A percentile compares a stretch with the other conserved stretches of the same genome.
Evolutionary conservation across 2,888 invertebrate species (phyloP).

Genomic region (Hoplodrina blanda): DNA sequence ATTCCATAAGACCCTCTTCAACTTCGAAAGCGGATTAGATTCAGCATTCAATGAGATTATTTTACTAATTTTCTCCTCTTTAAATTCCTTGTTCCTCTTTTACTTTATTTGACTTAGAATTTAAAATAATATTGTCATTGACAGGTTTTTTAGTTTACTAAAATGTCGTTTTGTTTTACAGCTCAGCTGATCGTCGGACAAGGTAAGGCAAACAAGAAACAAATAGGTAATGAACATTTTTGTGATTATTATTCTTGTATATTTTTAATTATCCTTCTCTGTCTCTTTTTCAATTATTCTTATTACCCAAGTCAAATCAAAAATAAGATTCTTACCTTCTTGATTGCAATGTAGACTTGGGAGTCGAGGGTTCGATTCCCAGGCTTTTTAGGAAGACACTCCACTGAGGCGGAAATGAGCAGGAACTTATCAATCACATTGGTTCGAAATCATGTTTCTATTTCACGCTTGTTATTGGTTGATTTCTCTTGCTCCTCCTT

Average conservation of each 20-base stretch:
- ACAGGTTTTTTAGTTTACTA: conserved; percentile 48
- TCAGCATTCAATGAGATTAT: not conserved
- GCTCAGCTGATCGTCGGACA: conserved; percentile 98
- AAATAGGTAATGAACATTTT: conserved; percentile 71
- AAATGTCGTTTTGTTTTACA: conserved; percentile 82
- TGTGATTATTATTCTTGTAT: conserved; percentile 56
- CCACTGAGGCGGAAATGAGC: not conserved
- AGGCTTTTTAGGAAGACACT: not conserved
- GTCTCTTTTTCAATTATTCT: not conserved
- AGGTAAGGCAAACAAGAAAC: conserved; percentile 91
- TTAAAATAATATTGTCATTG: not conserved
- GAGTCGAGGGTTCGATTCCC: conserved; percentile 11
- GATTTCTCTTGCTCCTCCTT: no score
- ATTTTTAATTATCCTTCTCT: conserved; percentile 30
- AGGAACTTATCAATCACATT: no score
- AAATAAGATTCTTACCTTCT: not conserved
- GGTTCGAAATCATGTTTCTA: no score
- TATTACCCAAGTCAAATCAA: not conserved
- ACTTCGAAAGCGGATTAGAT: not conserved
- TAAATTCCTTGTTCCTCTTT: no score
- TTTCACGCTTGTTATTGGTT: no score
- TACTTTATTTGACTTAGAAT: not conserved
- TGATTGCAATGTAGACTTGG: not conserved
- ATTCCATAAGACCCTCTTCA: not conserved
- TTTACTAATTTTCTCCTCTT: not conserved